phyloP scores from a whole-genome alignment of 2,888 invertebrate species.

The Tillus elongatus region DNA sequence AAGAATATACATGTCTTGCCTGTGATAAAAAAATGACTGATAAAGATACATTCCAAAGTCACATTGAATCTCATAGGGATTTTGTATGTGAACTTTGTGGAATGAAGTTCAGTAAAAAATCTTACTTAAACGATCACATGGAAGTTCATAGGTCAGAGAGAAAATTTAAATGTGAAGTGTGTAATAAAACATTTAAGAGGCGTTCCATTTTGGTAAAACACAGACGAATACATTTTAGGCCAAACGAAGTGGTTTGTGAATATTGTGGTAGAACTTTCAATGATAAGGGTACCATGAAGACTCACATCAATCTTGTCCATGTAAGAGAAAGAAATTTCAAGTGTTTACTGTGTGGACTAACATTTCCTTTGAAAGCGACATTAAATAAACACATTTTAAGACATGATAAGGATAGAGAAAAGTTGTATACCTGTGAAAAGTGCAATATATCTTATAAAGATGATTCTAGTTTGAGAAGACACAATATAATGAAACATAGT shows the following conservation, averaged over 20 bases:
- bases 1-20: too few relatives aligned
- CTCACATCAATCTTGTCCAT: slow-evolving; percentile 11
- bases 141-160: slow-evolving; percentile 6
- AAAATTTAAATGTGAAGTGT: neutral
- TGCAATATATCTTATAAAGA: slow-evolving; percentile 25
- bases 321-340: slow-evolving; percentile 10
- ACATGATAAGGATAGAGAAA: slow-evolving; percentile 23
- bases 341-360: slow-evolving; percentile 16
- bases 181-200: neutral
- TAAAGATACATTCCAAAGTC: too few relatives aligned
- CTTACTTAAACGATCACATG: slow-evolving; percentile 22
- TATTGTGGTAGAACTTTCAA: slow-evolving; percentile 10
- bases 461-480: slow-evolving; percentile 27
- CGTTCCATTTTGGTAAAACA: neutral
- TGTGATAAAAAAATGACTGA: too few relatives aligned
- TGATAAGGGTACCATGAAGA: slow-evolving; percentile 10
- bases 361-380: slow-evolving; percentile 29
- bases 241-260: slow-evolving; percentile 21
- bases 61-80: slow-evolving; percentile 19
- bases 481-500: slow-evolving; percentile 23
- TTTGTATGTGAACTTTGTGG: slow-evolving; percentile 24
- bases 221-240: neutral
- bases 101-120: slow-evolving; percentile 21
- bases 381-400: slow-evolving; percentile 28
- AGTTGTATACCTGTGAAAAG: slow-evolving; percentile 22